Percentiles rank a stretch among this genome's conserved stretches.
Evolutionary conservation across 2,888 invertebrate genomes (phyloP).

Genomic region (Platynereis dumerilii): DNA sequence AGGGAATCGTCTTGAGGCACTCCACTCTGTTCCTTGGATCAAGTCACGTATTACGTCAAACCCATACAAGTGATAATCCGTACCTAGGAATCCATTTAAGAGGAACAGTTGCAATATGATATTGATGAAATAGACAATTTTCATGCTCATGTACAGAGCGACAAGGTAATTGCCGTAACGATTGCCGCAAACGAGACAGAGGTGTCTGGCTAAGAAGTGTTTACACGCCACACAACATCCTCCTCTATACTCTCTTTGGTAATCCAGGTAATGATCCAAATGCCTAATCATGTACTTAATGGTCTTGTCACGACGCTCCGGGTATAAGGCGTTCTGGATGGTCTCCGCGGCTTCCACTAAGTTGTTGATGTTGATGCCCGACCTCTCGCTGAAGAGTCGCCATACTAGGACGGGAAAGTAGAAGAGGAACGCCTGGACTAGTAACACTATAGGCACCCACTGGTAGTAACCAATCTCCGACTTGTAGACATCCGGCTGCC

Average conservation of each 20-base stretch:
- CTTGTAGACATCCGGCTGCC: constrained; percentile 2
- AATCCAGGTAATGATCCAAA: constrained; percentile 65
- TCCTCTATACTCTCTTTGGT: constrained; percentile 59
- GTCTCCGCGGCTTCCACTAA: constrained; percentile 58
- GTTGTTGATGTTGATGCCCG: constrained; percentile 65
- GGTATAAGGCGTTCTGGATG: constrained; percentile 62
- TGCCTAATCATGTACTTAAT: constrained; percentile 65
- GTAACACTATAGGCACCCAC: constrained; percentile 65
- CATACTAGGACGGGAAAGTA: constrained; percentile 59
- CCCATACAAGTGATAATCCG: constrained; percentile 63
- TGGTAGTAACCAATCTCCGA: constrained; percentile 48
- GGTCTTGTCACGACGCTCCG: constrained; percentile 63
- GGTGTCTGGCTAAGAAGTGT: constrained; percentile 59
- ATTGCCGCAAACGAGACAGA: constrained; percentile 61
- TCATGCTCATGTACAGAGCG: constrained; percentile 64
- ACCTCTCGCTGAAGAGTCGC: constrained; percentile 37
- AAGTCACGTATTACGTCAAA: constrained; percentile 65
- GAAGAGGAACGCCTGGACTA: constrained; percentile 65
- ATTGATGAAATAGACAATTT: constrained; percentile 64
- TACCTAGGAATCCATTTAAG: constrained; percentile 65
- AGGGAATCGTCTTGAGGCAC: constrained; percentile 60
- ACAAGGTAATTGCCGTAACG: constrained; percentile 65
- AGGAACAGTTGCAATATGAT: constrained; percentile 65
- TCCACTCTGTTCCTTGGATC: constrained; percentile 59
- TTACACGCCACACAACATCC: constrained; percentile 59